Evolutionary conservation across 2,888 invertebrate species (phyloP), one percentile per base, ranked within the genome.

Genomic region (Vandiemenella viatica): DNA sequence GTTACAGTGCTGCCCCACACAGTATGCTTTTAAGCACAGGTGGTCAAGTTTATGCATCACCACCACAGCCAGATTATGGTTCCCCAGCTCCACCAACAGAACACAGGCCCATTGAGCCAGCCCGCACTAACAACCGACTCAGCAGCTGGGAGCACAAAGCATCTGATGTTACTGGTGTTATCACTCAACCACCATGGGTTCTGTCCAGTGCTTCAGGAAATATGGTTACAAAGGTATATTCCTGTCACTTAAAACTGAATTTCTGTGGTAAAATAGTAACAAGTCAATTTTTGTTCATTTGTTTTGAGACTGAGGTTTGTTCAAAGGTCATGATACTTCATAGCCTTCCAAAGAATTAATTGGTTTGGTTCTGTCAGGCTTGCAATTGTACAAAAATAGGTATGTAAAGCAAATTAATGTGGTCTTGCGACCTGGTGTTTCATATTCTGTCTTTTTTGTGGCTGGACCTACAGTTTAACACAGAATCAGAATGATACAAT

Each of bases 1-100:
- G 18, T 53, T 45, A 6, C 49, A 60, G 59, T 47, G 59, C 60
- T 32, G 58, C 60, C n/a, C 59, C 62, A 3, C 62, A 61, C 49
- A 58, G 55, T 37, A 57, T 59, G 55, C 52, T 59, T 18, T 50
- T 60, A 43, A 58, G 51, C 46, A 52, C 58, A 37, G 58, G 58
- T 8, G 62, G 61, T 1, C 65, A 64, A 46, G 62, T 63, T 48
- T 66, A 65, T 55, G 59, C 63, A 22, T 43, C 53, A 15, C 55
- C 50, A 8, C 55, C 65, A 18, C 60, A 63, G 43, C 58, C 61
- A 4, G 61, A 64, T 52, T 62, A 63, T 56, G 61, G 58, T 20
- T 54, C 56, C 21, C 58, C 63, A 18, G 57, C 60, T 4, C 59
- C 59, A 21, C 57, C 60, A 18, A 54, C 58, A 2, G 61, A 60